Percentiles rank a stretch among this genome's conserved stretches.
Conservation (phyloP, 2,797 vertebrate genomes). For the Fistularia tabacaria region DNA sequence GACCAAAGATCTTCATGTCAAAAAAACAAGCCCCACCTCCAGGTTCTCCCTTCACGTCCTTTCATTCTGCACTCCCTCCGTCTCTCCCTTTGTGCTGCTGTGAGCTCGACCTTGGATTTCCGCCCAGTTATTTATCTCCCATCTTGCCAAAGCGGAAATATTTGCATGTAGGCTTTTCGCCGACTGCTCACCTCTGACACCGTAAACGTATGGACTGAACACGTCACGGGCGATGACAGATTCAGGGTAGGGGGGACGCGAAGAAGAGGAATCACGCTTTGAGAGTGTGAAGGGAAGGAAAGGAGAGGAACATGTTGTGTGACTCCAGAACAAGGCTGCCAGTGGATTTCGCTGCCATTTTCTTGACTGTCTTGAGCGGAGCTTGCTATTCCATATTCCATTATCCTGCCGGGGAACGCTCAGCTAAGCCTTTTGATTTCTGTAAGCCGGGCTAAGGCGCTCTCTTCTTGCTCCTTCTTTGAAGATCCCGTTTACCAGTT, state of each 20-base stretch:
- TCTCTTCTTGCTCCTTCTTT: slow-evolving; percentile 59
- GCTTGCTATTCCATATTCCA: slow-evolving; percentile 52
- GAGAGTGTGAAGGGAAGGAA: slow-evolving; percentile 8
- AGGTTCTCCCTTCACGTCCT: slow-evolving; percentile 1
- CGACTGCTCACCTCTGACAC: background rate
- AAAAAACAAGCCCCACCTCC: background rate
- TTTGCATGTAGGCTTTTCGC: slow-evolving; percentile 6
- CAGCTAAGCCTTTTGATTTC: slow-evolving; percentile 54
- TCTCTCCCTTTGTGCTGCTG: slow-evolving; percentile 10
- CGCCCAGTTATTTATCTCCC: slow-evolving; percentile 11
- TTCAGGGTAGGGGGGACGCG: slow-evolving; percentile 5
- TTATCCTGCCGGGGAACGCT: slow-evolving; percentile 43
- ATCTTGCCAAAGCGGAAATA: slow-evolving; percentile 8
- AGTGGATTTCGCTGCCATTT: slow-evolving; percentile 27
- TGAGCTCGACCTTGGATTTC: slow-evolving; percentile 43
- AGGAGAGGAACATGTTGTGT: slow-evolving; percentile 2
- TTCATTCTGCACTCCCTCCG: slow-evolving; percentile 1
- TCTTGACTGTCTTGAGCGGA: slow-evolving; percentile 25
- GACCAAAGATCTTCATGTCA: too few species aligned
- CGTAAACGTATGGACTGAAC: too few species aligned
- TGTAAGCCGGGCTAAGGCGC: slow-evolving; percentile 50
- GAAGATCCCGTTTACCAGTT: slow-evolving; percentile 54
- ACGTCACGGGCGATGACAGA: slow-evolving; percentile 3
- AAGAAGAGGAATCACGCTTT: slow-evolving; percentile 14
- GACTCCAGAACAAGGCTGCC: slow-evolving; percentile 19